Conservation (phyloP, 2,888 invertebrate genomes). For the Eupeodes latifasciatus region DNA sequence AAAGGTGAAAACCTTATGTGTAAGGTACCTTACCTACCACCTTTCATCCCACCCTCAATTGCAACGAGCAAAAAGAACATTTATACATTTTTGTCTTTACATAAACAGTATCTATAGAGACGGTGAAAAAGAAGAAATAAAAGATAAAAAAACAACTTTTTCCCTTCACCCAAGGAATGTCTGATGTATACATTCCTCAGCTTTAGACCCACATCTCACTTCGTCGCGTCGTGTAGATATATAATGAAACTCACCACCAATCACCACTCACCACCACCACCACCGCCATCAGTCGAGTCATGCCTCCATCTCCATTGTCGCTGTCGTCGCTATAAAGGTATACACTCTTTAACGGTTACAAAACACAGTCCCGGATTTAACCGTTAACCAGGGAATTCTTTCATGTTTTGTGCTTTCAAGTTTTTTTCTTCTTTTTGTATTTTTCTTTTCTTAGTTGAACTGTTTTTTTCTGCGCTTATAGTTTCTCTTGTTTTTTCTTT, state of each 20-base stretch:
- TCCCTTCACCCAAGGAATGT: constrained; percentile 73
- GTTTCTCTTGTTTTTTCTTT: constrained; percentile 40
- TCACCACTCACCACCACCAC: constrained; percentile 26
- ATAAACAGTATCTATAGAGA: background rate
- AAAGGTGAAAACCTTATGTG: constrained; percentile 31
- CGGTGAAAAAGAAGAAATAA: background rate
- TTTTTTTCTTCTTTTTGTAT: constrained; percentile 30
- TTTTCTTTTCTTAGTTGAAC: constrained; percentile 16
- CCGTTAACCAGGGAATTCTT: constrained; percentile 71
- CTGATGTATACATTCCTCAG: constrained; percentile 48
- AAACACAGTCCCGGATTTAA: constrained; percentile 74
- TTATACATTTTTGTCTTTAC: no score
- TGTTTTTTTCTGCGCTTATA: constrained; percentile 20
- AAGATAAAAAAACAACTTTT: constrained; percentile 33
- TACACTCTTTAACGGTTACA: constrained; percentile 66
- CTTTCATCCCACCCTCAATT: constrained; percentile 11
- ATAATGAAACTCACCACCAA: constrained; percentile 33
- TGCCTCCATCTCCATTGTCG: constrained; percentile 49
- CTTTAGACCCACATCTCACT: constrained; percentile 57
- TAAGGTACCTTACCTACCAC: background rate
- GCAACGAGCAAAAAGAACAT: background rate
- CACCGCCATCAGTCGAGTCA: constrained; percentile 4
- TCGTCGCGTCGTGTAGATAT: background rate
- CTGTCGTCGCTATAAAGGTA: background rate
- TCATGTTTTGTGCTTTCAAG: constrained; percentile 53